phyloP scores from a whole-genome alignment of 2,797 vertebrate species.

The Periophthalmus magnuspinnatus region DNA sequence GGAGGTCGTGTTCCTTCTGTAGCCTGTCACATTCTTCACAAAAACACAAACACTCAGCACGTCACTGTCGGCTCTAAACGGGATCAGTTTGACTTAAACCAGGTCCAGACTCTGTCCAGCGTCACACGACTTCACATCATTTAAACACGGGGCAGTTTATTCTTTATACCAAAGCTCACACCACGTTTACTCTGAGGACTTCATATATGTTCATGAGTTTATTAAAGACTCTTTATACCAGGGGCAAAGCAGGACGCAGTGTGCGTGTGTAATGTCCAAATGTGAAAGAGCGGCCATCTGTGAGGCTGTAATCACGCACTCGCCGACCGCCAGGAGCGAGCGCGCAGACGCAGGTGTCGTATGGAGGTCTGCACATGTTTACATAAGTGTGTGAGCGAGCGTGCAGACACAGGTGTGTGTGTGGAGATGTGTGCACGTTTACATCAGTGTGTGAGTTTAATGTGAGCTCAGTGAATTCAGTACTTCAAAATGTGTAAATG shows the following conservation, averaged over 20 bases:
- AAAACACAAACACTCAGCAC: conserved; percentile 73
- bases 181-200: neutral
- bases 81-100: conserved; percentile 59
- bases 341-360: conserved; percentile 69
- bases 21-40: conserved; percentile 65
- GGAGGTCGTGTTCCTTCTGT: conserved; percentile 68
- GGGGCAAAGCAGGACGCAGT: conserved; percentile 32
- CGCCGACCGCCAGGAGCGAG: conserved; percentile 58
- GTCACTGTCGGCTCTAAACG: conserved; percentile 68
- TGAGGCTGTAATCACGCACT: conserved; percentile 65
- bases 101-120: conserved; percentile 23
- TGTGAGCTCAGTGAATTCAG: conserved; percentile 5
- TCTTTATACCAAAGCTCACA: too few species aligned
- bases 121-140: neutral
- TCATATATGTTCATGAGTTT: neutral
- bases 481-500: conserved; percentile 11
- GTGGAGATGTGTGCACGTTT: conserved; percentile 21
- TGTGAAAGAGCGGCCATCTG: conserved; percentile 76
- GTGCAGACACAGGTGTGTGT: conserved; percentile 70
- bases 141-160: too few species aligned
- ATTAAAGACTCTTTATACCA: neutral
- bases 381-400: conserved; percentile 5
- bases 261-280: conserved; percentile 64
- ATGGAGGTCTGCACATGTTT: conserved; percentile 21
- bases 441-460: conserved; percentile 4